Evolutionary conservation across 2,797 vertebrate genomes (phyloP).

Genomic region (Clamator glandarius): DNA sequence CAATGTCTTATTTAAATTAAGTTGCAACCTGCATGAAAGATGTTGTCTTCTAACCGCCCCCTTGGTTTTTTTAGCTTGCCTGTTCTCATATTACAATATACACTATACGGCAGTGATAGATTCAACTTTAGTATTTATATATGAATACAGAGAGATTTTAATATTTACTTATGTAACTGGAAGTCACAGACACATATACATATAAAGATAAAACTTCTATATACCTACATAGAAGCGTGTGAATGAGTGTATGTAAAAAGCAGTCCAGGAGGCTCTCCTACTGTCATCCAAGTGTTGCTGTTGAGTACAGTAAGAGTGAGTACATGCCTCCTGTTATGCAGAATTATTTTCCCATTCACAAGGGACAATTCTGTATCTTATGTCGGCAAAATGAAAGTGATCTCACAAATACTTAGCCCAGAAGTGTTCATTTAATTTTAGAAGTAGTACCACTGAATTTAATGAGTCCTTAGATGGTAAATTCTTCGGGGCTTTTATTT

Average conservation of each 20-base stretch:
- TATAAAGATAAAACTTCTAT: background rate
- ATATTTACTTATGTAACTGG: background rate
- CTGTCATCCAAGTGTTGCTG: background rate
- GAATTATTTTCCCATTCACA: slow-evolving; percentile 47
- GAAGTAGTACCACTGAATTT: slow-evolving; percentile 54
- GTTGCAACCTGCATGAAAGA: background rate
- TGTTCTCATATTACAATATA: background rate
- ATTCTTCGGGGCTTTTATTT: slow-evolving; percentile 42
- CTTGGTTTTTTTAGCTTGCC: background rate
- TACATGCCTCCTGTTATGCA: background rate
- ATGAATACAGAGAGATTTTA: background rate
- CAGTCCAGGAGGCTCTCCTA: background rate
- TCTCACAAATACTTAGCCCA: slow-evolving; percentile 37
- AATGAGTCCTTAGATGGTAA: slow-evolving; percentile 39
- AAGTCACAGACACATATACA: background rate
- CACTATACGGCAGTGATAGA: background rate
- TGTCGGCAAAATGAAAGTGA: slow-evolving; percentile 28
- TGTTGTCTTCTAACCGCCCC: background rate
- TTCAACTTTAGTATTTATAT: background rate
- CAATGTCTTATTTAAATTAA: background rate
- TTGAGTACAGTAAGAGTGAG: background rate
- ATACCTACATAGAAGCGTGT: background rate
- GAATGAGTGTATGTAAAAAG: background rate
- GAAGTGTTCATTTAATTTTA: slow-evolving; percentile 61
- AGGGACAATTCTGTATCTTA: slow-evolving; percentile 12